Evolutionary conservation across 2,797 vertebrate genomes (phyloP), one percentile per base, ranked within the genome.

Genomic region (Mus spretus): DNA sequence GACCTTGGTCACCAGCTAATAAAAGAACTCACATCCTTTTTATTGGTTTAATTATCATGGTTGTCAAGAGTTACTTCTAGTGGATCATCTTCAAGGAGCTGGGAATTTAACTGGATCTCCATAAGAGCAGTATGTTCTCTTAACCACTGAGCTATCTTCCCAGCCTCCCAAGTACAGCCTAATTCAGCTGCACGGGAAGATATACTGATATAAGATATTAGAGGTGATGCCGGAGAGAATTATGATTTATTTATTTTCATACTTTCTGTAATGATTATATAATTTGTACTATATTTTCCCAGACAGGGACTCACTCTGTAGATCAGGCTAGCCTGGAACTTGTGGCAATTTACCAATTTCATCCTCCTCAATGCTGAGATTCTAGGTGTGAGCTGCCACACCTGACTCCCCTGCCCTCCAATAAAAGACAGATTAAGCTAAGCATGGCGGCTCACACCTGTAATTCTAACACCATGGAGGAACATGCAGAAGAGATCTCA

Each of bases 211-310:
- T 70, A 83, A 93, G 65, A 91, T 57, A 94, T 20, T 50, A 77
- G 55, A 17, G 28, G 20, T 65, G 82, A 78, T 85, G 20, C 22
- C 74, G 83, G 59, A 93, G 20, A 92, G 17, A 89, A 93, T 50
- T 82, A 87, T 19, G 74, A 44, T 70, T 40, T 79, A 55, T 87
- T 67, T 53, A 59, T 50, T 85, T 83, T n/a, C 53, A 31, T 81
- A 67, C 70, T 88, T 94, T 59, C 92, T 28, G 61, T 55, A 95
- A 8, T 77, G 85, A 74, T 65, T 94, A 61, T 28, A 85, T 84
- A 80, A 74, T 31, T 70, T 65, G 28, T 3, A 79, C 78, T 85
- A 19, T 86, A 65, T 67, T 83, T 83, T 86, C 67, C 84, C 63
- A 50, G 61, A 65, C 61, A 65, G 28, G 28, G 40, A 47, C 17